Evolutionary conservation across 1,140 invertebrate genomes (phyloP).

Genomic region (Diuraphis noxia): DNA sequence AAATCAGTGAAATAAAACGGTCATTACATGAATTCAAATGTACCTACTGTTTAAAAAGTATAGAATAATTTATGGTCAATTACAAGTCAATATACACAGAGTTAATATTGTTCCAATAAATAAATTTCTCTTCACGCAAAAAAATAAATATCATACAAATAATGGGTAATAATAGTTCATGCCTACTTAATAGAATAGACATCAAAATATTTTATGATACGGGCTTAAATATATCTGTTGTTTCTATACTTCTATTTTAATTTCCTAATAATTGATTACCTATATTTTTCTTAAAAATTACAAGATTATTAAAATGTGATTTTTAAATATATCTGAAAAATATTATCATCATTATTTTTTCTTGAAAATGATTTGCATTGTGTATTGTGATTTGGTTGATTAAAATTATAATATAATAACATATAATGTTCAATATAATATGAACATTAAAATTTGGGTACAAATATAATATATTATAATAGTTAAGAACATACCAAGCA

Average conservation of each 20-base stretch:
- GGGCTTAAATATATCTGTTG: too few relatives aligned
- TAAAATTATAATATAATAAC: neutral
- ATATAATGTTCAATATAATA: too few relatives aligned
- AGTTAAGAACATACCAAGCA: neutral
- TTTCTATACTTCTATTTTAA: neutral
- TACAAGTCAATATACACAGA: neutral
- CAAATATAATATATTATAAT: neutral
- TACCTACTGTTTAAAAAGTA: too few relatives aligned
- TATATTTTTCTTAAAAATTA: neutral
- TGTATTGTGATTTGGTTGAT: fast-evolving
- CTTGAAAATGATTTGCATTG: neutral
- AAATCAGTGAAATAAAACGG: too few relatives aligned
- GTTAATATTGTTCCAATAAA: neutral
- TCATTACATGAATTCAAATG: too few relatives aligned
- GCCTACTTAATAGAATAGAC: neutral
- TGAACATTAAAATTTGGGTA: neutral
- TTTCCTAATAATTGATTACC: neutral
- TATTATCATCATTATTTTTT: neutral
- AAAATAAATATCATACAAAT: neutral
- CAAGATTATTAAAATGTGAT: neutral
- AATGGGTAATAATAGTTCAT: neutral
- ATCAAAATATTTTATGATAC: neutral
- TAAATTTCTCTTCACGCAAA: neutral
- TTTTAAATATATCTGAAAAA: neutral
- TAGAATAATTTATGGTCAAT: too few relatives aligned